Base-by-base conservation (phyloP, 2,797 vertebrate genomes). In the Harpagifer antarcticus region DNA sequence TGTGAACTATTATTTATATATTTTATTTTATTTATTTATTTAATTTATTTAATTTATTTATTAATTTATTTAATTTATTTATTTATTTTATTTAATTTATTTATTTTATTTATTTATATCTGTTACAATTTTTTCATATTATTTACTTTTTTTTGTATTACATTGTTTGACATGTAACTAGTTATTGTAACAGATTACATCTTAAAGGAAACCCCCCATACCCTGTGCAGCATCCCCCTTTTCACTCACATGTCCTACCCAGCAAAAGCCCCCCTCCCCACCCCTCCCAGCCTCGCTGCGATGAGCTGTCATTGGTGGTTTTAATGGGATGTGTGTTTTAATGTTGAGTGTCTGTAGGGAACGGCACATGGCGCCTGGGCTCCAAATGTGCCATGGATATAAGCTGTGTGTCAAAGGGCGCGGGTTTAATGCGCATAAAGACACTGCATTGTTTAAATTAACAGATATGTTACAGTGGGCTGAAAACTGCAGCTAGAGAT, bases 171-270 rank as follows among this genome's bases (percentile, higher is more conserved):
- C 8, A 37, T 37, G 33, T 37, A 27, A 27, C 27, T 27, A 9
- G 33, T 37, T 37, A 9, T 37, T 37, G 33, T 37, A 37, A 37
- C 8, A 9, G 33, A 7, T 37, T 37, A 37, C 8, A 37, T 37
- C 2, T 37, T 37, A 7, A 37, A 37, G 8, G 33, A 7, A 37
- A 37, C 33, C 33, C 33, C 8, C 33, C 33, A 6, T 1, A 37
- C 1, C 33, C 1, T 37, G 33, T 92, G 93, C 94, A 93, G 94
- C 93, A 93, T 94, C 92, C 88, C 90, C 87, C 88, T 89, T 90
- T 61, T 92, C 88, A 79, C 84, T 74, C 72, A 27, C 83, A 86
- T 62, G 88, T 89, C 90, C 92, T 92, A 86, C 93, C 92, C 92
- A 90, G 3, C 3, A 5, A 27, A 27, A 27, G 3, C 60, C 44